Conservation (phyloP, 2,888 invertebrate species). For the Tigriopus californicus region DNA sequence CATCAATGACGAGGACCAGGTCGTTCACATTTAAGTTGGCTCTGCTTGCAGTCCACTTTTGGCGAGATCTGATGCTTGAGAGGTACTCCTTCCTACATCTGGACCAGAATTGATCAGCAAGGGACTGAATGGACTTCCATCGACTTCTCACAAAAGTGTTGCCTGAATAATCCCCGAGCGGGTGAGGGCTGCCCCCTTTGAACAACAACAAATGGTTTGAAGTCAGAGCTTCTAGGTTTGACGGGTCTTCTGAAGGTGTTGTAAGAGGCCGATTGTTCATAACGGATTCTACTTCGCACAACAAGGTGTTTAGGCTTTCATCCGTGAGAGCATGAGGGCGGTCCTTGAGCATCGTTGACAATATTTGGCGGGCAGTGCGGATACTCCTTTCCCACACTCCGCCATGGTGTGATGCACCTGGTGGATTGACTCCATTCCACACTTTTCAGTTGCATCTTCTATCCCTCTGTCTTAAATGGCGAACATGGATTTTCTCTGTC, state of each 20-base stretch:
- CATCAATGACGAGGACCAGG: no score
- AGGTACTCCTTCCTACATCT: no score
- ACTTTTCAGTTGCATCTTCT: background rate
- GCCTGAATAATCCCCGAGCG: no score
- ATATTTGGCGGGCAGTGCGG: conserved; percentile 2
- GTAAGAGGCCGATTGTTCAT: conserved; percentile 2
- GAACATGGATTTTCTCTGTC: no score
- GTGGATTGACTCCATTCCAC: background rate
- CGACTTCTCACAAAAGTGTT: no score
- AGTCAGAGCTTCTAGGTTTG: conserved; percentile 3
- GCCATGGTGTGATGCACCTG: conserved; percentile 4
- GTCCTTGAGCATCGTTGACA: background rate
- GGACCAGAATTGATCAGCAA: no score
- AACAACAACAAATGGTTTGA: conserved; percentile 8
- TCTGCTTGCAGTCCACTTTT: no score
- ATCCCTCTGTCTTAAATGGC: background rate
- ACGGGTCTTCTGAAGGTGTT: background rate
- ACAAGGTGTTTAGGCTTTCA: conserved; percentile 6
- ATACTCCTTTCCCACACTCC: conserved; percentile 15
- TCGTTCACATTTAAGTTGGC: no score
- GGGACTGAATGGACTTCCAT: no score
- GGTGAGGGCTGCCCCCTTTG: no score
- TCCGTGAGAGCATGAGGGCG: conserved; percentile 4
- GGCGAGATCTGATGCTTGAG: no score
- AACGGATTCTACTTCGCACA: conserved; percentile 13